Base-by-base conservation (phyloP, 2,888 invertebrate genomes). In the Lasioglossum figueresi region DNA sequence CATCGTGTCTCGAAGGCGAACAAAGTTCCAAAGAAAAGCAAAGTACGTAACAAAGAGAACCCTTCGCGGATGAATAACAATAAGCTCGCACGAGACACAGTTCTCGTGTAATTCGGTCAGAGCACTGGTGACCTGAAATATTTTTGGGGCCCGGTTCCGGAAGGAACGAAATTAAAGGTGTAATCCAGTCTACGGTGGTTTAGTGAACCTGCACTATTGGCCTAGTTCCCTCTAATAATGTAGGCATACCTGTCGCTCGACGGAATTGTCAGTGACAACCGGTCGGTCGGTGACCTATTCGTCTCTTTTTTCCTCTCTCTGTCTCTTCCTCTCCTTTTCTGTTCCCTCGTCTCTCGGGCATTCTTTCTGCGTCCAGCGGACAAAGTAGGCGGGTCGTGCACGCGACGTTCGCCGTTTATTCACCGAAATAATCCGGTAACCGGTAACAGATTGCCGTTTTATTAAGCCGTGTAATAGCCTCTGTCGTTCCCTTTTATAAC, bases 141-240 rank as follows among this genome's bases (percentile, higher is more conserved):
- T 43, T 76, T 71, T 68, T 23, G 40, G 75, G 75, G n/a, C 40
- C 68, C 48, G 68, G 78, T 83, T 70, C 31, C 59, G 37, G 48
- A 1, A 34, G 66, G 45, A 79, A 80, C 76, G 73, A 85, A 86
- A 87, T 75, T 74, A 91, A 89, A 90, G 82, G 78, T 81, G 66
- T 70, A 79, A 83, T 84, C 80, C 43, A 77, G 84, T 86, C 75
- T 19, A 34, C 68, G 34, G 63, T 79, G 81, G 86, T 90, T 89
- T 88, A 87, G 87, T 85, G 85, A 91, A 90, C 91, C 87, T 90
- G 90, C 90, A 86, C 88, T 78, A 88, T 89, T 92, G 91, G 85
- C 91, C 92, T 85, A 90, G 85, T 91, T 92, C 76, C 63, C 66
- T 40, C 59, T 78, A 84, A 86, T 86, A 88, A 87, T 68, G 78